Percentiles rank a stretch among this genome's conserved stretches.
Conservation (phyloP, 2,113 vertebrate genomes). For the Psilopsiagon aymara region DNA sequence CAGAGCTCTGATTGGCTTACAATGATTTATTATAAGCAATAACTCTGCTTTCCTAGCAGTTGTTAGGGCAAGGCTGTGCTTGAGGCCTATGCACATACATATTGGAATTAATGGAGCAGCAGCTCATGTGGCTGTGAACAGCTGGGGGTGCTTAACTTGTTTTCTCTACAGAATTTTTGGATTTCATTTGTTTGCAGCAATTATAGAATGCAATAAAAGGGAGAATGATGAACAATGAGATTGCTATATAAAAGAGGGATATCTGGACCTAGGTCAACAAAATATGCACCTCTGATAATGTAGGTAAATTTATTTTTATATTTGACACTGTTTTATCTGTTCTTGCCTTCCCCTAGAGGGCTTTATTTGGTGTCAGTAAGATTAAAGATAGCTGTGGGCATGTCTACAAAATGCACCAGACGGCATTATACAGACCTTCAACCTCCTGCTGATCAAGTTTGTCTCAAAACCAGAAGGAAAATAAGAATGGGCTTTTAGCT, state of each 20-base stretch:
- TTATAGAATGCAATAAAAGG: neutral
- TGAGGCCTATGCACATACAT: slow-evolving; percentile 14
- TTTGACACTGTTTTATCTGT: neutral
- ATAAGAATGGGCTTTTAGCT: neutral
- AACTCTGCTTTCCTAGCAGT: slow-evolving; percentile 4
- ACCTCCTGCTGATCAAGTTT: neutral
- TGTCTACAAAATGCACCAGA: neutral
- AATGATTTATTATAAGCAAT: slow-evolving; percentile 17
- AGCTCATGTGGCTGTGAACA: slow-evolving; percentile 29
- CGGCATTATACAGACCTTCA: neutral
- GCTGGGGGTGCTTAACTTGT: slow-evolving; percentile 35
- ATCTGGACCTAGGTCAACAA: neutral
- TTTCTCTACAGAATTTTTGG: slow-evolving; percentile 28
- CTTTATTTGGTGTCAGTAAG: neutral
- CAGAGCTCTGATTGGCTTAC: neutral
- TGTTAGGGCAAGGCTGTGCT: slow-evolving; percentile 13
- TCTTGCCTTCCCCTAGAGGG: neutral
- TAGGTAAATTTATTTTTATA: neutral
- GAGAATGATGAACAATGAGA: neutral
- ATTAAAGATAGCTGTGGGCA: neutral
- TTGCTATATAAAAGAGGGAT: neutral
- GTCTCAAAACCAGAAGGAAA: neutral
- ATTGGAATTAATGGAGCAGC: slow-evolving; percentile 52
- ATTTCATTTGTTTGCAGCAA: neutral
- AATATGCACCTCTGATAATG: neutral